Base-by-base conservation (phyloP, 2,113 vertebrate species). In the Monopterus albus region DNA sequence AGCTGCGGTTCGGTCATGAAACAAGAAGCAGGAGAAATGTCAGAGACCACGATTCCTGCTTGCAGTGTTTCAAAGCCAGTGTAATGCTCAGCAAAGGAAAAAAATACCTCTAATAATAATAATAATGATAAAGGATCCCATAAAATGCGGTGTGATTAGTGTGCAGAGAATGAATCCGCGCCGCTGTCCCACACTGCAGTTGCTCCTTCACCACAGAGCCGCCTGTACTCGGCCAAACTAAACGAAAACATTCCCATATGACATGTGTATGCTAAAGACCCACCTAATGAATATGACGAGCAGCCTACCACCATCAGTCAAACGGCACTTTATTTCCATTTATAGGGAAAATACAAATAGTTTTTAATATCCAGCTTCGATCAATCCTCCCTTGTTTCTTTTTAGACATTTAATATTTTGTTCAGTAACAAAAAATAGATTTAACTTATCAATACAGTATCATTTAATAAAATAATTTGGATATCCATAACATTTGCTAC, bases 181-280 rank as follows among this genome's bases (percentile, higher is more conserved):
- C 50, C 49, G 52, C 71, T 75, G 58, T 86, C 75, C 81, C 81
- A 38, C 72, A 71, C 84, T 86, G 84, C 85, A 84, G 83, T 82
- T 50, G 69, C 87, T 89, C 87, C 87, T 83, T 90, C 87, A 86
- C 43, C 89, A 78, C 81, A 88, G 82, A 88, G 87, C 76, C 82
- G 83, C 85, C 87, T 89, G 85, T 90, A 88, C 88, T 75, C 84
- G 77, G 85, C 78, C 75, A 78, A 84, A 81, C 82, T 59, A 81
- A 75, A 89, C 62, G 73, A 82, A 91, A 88, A 86, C 84, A 89
- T 87, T 90, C 85, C 85, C 88, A 86, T 74, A 87, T 89, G 89
- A 88, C 89, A 85, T 63, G 72, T 12, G n/a, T n/a, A 73, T 75
- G 78, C 83, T 78, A 33, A 38, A 80, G 86, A 86, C 82, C 75